Conservation (phyloP, 2,888 invertebrate genomes). For the Drosophila diplacantha region DNA sequence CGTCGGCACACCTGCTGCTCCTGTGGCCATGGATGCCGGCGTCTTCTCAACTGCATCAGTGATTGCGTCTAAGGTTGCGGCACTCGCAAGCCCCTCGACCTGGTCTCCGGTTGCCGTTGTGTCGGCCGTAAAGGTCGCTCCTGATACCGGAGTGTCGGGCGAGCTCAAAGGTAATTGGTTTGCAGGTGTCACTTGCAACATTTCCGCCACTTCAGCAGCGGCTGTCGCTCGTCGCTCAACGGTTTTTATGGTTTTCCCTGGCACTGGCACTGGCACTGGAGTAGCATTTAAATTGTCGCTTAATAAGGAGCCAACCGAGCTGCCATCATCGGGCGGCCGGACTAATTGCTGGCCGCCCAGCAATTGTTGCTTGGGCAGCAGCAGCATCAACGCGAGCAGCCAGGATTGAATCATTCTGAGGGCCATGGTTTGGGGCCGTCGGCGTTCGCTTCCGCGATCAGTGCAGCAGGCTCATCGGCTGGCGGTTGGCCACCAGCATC, state of each 20-base stretch:
- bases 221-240: constrained; percentile 10
- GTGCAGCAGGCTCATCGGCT: constrained; percentile 39
- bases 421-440: not conserved
- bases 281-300: constrained; percentile 4
- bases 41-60: constrained; percentile 1
- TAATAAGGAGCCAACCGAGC: constrained; percentile 3
- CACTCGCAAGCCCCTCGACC: not conserved
- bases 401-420: constrained; percentile 2
- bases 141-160: constrained; percentile 1
- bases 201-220: not conserved
- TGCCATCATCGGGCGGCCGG: constrained; percentile 24
- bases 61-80: constrained; percentile 16
- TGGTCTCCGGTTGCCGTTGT: constrained; percentile 15
- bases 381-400: constrained; percentile 23
- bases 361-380: constrained; percentile 18
- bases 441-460: constrained; percentile 22
- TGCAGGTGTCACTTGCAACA: constrained; percentile 32
- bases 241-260: constrained; percentile 1
- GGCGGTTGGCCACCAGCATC: constrained; percentile 1
- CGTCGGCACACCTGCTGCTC: constrained; percentile 16
- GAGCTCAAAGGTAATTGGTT: constrained; percentile 30
- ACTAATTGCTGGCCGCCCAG: constrained; percentile 43
- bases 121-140: constrained; percentile 10
- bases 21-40: not conserved
- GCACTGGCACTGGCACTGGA: not conserved